Percentiles rank a stretch among this genome's conserved stretches.
These are phyloP conservation scores for Xestia rhomboidea DNA, from an alignment of 2,888 invertebrate species.

Conservation along the genomic window DNA sequence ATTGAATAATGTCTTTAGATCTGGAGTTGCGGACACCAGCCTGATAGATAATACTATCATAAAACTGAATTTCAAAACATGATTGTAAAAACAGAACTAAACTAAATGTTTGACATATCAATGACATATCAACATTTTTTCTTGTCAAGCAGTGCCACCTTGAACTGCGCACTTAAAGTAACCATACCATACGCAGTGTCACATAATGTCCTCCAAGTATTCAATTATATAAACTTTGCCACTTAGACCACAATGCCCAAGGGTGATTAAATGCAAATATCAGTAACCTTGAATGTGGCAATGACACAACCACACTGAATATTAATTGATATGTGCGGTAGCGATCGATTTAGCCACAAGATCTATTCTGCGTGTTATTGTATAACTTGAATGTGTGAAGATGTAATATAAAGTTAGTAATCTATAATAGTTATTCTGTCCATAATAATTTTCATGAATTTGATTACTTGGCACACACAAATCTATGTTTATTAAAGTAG, in stretches of 20 bases:
- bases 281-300: slow-evolving; percentile 34
- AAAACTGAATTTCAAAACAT: background rate
- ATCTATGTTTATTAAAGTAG: background rate
- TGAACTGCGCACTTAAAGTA: background rate
- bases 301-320: slow-evolving; percentile 42
- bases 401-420: no score
- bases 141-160: background rate
- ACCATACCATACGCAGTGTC: background rate
- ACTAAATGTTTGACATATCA: background rate
- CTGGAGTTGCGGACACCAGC: background rate
- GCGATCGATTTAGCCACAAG: slow-evolving; percentile 46
- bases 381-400: background rate
- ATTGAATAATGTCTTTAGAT: background rate
- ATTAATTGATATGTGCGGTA: slow-evolving; percentile 47
- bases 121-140: background rate
- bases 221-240: background rate
- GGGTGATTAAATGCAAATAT: slow-evolving; percentile 47
- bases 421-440: background rate
- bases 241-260: background rate
- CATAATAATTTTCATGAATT: background rate
- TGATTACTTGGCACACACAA: background rate
- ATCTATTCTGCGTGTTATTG: background rate
- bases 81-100: background rate
- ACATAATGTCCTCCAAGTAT: background rate
- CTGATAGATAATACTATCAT: background rate